phyloP scores from a whole-genome alignment of 2,888 invertebrate species.

The Eilema depressum region DNA sequence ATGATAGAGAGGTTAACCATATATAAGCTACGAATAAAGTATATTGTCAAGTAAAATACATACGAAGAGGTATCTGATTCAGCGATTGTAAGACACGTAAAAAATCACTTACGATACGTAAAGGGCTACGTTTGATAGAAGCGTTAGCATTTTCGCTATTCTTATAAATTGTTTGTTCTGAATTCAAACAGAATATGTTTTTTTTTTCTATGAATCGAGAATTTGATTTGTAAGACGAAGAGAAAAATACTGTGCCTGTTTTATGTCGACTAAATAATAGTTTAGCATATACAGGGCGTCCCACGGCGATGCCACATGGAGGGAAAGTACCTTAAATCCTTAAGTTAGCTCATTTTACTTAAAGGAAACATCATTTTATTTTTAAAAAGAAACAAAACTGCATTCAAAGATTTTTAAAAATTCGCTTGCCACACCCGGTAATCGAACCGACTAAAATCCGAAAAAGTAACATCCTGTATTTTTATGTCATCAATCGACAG shows the following conservation, averaged over 20 bases:
- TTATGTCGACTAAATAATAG: neutral
- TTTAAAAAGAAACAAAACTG: too few relatives aligned
- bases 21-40: neutral
- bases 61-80: neutral
- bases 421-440: too few relatives aligned
- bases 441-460: too few relatives aligned
- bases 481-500: too few relatives aligned
- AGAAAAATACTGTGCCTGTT: neutral
- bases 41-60: neutral
- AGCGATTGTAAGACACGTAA: neutral
- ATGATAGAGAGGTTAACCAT: too few relatives aligned
- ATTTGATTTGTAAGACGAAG: neutral
- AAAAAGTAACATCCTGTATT: too few relatives aligned
- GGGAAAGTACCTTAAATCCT: too few relatives aligned
- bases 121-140: neutral
- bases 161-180: neutral
- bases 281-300: too few relatives aligned
- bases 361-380: too few relatives aligned
- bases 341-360: too few relatives aligned
- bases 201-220: neutral
- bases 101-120: constrained; percentile 3
- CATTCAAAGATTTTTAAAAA: too few relatives aligned
- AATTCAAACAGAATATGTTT: neutral
- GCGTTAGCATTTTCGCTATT: neutral
- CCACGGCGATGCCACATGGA: too few relatives aligned